phyloP scores from a whole-genome alignment of 1,140 invertebrate genomes.

The Akabosia matsudoensis region DNA sequence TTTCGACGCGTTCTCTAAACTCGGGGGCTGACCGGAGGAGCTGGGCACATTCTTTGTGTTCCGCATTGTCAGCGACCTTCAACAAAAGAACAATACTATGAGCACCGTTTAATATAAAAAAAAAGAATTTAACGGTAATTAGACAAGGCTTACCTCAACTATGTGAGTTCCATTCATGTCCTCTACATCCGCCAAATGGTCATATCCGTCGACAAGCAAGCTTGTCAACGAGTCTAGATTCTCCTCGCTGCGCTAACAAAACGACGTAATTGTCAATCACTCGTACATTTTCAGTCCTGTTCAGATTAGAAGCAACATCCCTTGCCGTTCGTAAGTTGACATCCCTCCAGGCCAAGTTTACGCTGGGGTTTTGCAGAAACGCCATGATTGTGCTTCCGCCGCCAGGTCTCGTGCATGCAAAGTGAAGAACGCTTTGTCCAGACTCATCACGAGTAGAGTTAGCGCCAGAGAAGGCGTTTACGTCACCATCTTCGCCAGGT shows the following conservation, averaged over 20 bases:
- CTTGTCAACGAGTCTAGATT: slow-evolving; percentile 71
- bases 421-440: slow-evolving; percentile 83
- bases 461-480: background rate
- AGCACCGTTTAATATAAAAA: background rate
- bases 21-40: slow-evolving; percentile 64
- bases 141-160: slow-evolving; percentile 56
- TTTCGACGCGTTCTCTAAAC: slow-evolving; percentile 65
- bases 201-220: slow-evolving; percentile 76
- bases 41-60: slow-evolving; percentile 60
- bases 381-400: slow-evolving; percentile 38
- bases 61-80: slow-evolving; percentile 57
- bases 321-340: slow-evolving; percentile 77
- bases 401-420: slow-evolving; percentile 69
- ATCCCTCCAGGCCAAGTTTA: slow-evolving; percentile 60
- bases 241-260: slow-evolving; percentile 67
- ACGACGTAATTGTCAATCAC: slow-evolving; percentile 78
- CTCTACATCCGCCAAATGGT: slow-evolving; percentile 75
- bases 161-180: slow-evolving; percentile 64
- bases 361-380: slow-evolving; percentile 37
- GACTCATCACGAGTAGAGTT: slow-evolving; percentile 67
- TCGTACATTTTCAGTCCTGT: slow-evolving; percentile 71
- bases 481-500: slow-evolving; percentile 41
- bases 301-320: slow-evolving; percentile 75
- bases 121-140: background rate
- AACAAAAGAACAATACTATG: background rate